These are phyloP conservation scores for Escarpia spicata DNA, from an alignment of 2,888 invertebrate genomes.

Conservation along the genomic window DNA sequence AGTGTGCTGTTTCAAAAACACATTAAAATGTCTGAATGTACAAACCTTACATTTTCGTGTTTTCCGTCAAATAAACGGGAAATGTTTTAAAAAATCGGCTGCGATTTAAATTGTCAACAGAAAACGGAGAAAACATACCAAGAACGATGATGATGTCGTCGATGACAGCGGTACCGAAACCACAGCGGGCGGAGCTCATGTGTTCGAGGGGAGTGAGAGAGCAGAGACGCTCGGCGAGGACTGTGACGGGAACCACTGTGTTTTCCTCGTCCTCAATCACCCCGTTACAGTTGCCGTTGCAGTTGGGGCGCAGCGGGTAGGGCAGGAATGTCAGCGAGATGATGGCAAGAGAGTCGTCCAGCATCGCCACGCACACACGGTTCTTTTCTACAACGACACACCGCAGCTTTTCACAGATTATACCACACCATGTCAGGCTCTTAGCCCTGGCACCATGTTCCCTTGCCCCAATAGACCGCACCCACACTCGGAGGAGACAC, in stretches of 20 bases:
- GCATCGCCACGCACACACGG: slow-evolving; percentile 72
- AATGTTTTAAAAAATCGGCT: no score
- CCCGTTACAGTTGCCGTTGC: not conserved
- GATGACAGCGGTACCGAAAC: slow-evolving; percentile 79
- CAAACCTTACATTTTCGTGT: no score
- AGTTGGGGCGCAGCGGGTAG: slow-evolving; percentile 31
- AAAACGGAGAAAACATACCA: slow-evolving; percentile 68
- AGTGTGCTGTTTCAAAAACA: no score
- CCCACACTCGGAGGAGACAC: no score
- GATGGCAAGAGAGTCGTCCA: slow-evolving; percentile 73
- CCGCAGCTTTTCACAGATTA: no score
- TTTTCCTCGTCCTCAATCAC: not conserved
- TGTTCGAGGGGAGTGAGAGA: slow-evolving; percentile 36
- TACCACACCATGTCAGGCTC: no score
- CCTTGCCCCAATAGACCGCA: no score
- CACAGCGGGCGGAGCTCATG: slow-evolving; percentile 78
- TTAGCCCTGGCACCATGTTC: no score
- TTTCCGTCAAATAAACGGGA: no score
- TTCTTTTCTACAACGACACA: slow-evolving; percentile 51
- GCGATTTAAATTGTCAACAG: not conserved
- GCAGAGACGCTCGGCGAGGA: slow-evolving; percentile 14
- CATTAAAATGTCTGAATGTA: no score
- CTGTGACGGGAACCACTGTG: not conserved
- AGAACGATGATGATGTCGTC: slow-evolving; percentile 79
- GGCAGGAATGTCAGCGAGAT: slow-evolving; percentile 68